Conservation (phyloP, 2,797 vertebrate genomes). For the Microctenopoma lineatum region DNA sequence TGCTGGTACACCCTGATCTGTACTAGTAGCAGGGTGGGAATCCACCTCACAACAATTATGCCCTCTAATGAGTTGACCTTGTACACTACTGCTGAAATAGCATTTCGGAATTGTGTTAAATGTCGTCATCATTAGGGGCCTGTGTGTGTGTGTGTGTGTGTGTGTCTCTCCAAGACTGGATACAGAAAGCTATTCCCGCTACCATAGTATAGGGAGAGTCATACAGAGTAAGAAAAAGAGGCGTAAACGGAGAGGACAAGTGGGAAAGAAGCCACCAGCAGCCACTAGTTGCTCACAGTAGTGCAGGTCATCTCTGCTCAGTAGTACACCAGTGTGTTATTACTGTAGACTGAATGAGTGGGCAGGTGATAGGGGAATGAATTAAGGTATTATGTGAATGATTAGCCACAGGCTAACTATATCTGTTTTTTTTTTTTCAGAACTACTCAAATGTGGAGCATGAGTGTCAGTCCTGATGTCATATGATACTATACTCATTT, state of each 20-base stretch:
- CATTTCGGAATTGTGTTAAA: constrained; percentile 61
- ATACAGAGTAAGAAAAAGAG: constrained; percentile 3
- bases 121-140: constrained; percentile 68
- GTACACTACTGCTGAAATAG: constrained; percentile 60
- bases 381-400: no score
- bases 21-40: constrained; percentile 47
- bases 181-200: constrained; percentile 23
- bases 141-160: constrained; percentile 22
- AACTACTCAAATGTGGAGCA: not conserved
- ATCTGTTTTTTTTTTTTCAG: not conserved
- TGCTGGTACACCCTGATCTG: constrained; percentile 43
- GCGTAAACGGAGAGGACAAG: constrained; percentile 17
- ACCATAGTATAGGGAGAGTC: constrained; percentile 4
- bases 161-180: constrained; percentile 8
- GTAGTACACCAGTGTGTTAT: constrained; percentile 26
- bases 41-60: constrained; percentile 64
- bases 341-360: constrained; percentile 31
- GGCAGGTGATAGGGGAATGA: constrained; percentile 20
- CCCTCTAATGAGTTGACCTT: constrained; percentile 75
- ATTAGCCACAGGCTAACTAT: no score
- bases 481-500: not conserved
- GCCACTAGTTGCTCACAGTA: constrained; percentile 22
- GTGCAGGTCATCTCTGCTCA: constrained; percentile 18
- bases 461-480: not conserved
- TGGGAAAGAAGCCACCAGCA: constrained; percentile 20